phyloP scores from a whole-genome alignment of 1,140 invertebrate genomes.

The Drosophila bocki region DNA sequence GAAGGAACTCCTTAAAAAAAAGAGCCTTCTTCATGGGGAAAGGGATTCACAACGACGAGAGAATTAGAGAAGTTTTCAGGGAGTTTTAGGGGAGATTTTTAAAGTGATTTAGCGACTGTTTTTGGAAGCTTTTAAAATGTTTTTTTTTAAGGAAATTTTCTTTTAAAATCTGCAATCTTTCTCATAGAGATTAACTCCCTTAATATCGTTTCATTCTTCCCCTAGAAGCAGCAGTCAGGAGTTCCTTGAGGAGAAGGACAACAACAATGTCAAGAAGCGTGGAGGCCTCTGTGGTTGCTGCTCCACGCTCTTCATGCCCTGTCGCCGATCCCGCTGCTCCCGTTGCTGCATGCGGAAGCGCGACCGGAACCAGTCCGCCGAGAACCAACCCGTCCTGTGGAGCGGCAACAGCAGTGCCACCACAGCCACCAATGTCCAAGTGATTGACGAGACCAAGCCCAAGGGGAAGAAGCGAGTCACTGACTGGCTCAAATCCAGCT shows the following conservation, averaged over 20 bases:
- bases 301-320: slow-evolving; percentile 77
- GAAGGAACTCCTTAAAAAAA: background rate
- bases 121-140: too few species aligned
- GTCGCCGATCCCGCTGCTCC: slow-evolving; percentile 75
- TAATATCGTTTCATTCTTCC: background rate
- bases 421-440: slow-evolving; percentile 68
- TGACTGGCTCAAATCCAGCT: slow-evolving; percentile 74
- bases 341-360: slow-evolving; percentile 65
- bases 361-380: slow-evolving; percentile 44
- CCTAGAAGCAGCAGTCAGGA: slow-evolving; percentile 75
- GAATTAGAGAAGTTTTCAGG: background rate
- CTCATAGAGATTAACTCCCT: background rate
- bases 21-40: background rate
- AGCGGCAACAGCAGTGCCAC: slow-evolving; percentile 75
- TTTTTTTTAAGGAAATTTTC: too few species aligned
- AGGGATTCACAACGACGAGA: background rate
- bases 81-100: background rate
- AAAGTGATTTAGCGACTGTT: too few species aligned
- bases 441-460: slow-evolving; percentile 70
- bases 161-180: too few species aligned
- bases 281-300: slow-evolving; percentile 75
- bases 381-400: slow-evolving; percentile 73
- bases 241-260: slow-evolving; percentile 67
- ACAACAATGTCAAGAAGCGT: slow-evolving; percentile 57
- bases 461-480: slow-evolving; percentile 59